phyloP scores from a whole-genome alignment of 1,140 invertebrate genomes.

The Drosophila bifasciata region DNA sequence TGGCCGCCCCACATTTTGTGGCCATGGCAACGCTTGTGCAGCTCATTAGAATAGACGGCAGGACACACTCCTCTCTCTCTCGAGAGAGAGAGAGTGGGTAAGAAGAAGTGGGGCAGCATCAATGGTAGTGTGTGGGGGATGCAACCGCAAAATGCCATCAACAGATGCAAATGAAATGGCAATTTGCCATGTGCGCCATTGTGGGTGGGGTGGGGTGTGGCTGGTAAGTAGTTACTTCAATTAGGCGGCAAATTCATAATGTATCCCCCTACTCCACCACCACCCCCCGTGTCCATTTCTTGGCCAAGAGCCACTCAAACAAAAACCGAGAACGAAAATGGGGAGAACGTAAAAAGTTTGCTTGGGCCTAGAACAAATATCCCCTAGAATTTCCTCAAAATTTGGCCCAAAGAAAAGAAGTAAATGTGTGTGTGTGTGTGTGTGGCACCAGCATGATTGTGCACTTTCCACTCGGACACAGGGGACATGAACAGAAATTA shows the following conservation, averaged over 20 bases:
- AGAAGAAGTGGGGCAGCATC: no score
- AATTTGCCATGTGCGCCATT: constrained; percentile 34
- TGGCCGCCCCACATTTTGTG: constrained; percentile 12
- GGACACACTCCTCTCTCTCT: background rate
- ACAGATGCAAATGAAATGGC: constrained; percentile 53
- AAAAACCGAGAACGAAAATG: constrained; percentile 23
- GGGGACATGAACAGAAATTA: no score
- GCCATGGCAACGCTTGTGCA: constrained; percentile 29
- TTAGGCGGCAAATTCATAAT: constrained; percentile 22
- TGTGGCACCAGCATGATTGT: constrained; percentile 14
- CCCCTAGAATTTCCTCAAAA: constrained; percentile 20
- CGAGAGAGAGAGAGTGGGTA: no score
- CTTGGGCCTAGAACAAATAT: constrained; percentile 9
- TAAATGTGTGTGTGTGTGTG: background rate
- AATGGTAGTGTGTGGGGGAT: no score
- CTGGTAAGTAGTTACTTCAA: constrained; percentile 5
- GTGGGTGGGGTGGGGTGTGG: background rate
- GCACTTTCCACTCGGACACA: constrained; percentile 4
- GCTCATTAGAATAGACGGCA: constrained; percentile 27
- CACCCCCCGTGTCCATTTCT: background rate
- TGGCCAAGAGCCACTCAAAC: background rate
- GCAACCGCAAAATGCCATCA: constrained; percentile 47
- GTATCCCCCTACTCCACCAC: background rate
- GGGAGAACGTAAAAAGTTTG: constrained; percentile 26
- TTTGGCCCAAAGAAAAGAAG: background rate